These are phyloP conservation scores for Scytalopus superciliaris DNA, from an alignment of 2,113 vertebrate species.

Conservation along the genomic window DNA sequence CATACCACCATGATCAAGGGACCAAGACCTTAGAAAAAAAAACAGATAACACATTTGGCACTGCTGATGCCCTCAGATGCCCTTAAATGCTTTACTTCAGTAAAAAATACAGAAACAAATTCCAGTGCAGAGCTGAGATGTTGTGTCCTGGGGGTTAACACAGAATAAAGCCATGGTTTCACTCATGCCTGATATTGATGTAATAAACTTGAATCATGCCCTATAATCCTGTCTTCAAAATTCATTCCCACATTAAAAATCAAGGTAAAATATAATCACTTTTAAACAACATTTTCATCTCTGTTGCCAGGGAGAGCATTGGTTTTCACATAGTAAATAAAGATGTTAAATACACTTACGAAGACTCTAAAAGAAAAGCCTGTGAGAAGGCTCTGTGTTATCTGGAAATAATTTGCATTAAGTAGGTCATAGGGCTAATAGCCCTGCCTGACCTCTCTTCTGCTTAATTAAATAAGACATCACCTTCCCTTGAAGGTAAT, in stretches of 20 bases:
- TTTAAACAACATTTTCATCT: background rate
- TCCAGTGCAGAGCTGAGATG: background rate
- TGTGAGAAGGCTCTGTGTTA: background rate
- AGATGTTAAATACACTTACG: background rate
- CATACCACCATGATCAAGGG: background rate
- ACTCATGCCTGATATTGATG: background rate
- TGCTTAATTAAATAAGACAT: background rate
- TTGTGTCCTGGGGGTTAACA: rapidly evolving
- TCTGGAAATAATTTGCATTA: background rate
- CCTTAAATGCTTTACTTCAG: background rate
- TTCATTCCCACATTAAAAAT: background rate
- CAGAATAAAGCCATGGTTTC: background rate
- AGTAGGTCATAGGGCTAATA: background rate
- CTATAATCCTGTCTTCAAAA: background rate
- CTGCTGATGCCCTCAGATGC: background rate
- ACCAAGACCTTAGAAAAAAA: background rate
- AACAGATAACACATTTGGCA: background rate
- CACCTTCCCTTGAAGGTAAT: background rate
- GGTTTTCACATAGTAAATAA: background rate
- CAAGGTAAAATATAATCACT: background rate
- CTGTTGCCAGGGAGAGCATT: background rate
- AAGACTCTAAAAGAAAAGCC: background rate
- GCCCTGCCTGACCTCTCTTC: background rate
- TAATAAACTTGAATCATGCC: background rate
- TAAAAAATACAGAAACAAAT: background rate